Base-by-base conservation (phyloP, 2,113 vertebrate genomes). In the Otis tarda region DNA sequence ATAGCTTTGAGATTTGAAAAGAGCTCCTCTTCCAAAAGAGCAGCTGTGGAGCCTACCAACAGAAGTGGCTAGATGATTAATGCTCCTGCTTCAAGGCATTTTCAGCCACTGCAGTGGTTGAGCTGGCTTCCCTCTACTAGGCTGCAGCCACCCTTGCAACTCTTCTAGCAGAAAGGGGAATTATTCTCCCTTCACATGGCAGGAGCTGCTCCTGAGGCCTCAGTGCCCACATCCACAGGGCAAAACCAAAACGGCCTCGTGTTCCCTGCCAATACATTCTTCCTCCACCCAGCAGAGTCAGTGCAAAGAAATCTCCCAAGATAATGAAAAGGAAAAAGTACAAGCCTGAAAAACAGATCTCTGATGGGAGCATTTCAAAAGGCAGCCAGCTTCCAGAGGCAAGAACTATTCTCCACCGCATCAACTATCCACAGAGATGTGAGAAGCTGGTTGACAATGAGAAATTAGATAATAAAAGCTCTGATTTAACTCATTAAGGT, bases 381-480 rank as follows among this genome's bases (percentile, higher is more conserved):
- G 61, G 28, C 77, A 93, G 65, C 63, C 41, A n/a, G 37, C 56
- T 96, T 94, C 61, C 77, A 95, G 93, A 93, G 39, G 52, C 61
- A 93, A 80, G 41, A 65, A 49, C 60, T 49, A 31, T 63, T 53
- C 25, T 79, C 49, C 31, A 70, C 50, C 50, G 90, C 86, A 75
- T 91, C 88, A 95, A 33, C 93, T 91, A 95, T 28, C 73, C 76
- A 70, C 63, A 33, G 52, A 87, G 53, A 75, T 50, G 37, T 5
- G 5, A 95, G 67, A 87, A 95, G 57, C 22, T 7, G 47, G 55
- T 10, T 94, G 86, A 92, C 80, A 92, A 69, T 50, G 75, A 94
- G 86, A 93, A 94, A 78, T 71, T n/a, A 64, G 55, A 73, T 89
- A 89, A 97, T 87, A 92, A 97, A 83, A 83, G 49, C 53, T 75